A percentile compares a stretch with the other conserved stretches of the same genome.
These are phyloP conservation scores for Adineta ricciae DNA, from an alignment of 2,888 invertebrate genomes.

Conservation along the genomic window DNA sequence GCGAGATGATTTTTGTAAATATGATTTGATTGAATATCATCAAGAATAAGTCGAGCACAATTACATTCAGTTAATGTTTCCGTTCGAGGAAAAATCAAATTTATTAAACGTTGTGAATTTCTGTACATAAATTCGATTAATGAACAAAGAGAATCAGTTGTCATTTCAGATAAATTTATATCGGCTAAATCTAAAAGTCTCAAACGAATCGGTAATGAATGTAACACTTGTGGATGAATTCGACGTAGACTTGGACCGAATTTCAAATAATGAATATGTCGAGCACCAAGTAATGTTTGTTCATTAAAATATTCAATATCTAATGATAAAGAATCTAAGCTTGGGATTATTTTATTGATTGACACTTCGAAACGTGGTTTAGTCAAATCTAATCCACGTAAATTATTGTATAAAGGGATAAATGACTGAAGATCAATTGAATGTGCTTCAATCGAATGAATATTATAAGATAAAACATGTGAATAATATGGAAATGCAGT, in stretches of 20 bases:
- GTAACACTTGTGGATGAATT: not conserved
- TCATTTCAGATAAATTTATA: not conserved
- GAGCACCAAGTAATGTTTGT: not conserved
- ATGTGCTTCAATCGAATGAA: not conserved
- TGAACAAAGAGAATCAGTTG: not conserved
- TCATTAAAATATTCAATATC: not conserved
- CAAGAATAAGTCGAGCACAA: not conserved
- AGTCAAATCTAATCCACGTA: slow-evolving; percentile 1
- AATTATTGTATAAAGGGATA: not conserved
- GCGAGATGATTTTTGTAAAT: not conserved
- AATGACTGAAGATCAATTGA: not conserved
- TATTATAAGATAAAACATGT: not conserved
- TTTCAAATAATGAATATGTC: not conserved
- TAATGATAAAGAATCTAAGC: slow-evolving; percentile 1
- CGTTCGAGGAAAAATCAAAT: not conserved
- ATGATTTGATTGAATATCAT: not conserved
- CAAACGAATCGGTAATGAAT: not conserved
- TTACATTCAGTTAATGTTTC: not conserved
- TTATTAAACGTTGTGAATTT: not conserved
- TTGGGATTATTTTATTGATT: not conserved
- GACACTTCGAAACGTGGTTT: not conserved
- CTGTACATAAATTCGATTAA: not conserved
- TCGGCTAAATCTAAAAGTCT: not conserved
- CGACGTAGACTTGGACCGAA: not conserved
- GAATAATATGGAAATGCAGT: slow-evolving; percentile 14